Conservation (phyloP, 2,113 vertebrate genomes). For the Willisornis vidua region DNA sequence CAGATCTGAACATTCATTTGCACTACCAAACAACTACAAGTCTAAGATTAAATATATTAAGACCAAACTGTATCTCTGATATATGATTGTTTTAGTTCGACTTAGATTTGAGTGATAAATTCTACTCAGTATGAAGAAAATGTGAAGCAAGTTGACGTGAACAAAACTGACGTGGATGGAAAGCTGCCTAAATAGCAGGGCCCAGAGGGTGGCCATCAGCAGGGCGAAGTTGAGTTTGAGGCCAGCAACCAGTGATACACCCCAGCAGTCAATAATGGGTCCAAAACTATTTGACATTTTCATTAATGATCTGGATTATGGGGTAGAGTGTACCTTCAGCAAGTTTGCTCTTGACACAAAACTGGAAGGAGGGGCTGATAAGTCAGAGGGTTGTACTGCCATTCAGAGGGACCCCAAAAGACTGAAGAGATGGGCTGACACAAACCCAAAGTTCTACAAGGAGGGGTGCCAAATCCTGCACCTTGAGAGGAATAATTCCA, state of each 20-base stretch:
- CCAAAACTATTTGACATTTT: not conserved
- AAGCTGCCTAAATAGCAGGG: not conserved
- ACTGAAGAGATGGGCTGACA: not conserved
- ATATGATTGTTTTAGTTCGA: not conserved
- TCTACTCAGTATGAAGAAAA: not conserved
- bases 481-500: not conserved
- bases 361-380: not conserved
- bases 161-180: not conserved
- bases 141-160: not conserved
- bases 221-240: not conserved
- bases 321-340: not conserved
- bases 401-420: rapidly evolving
- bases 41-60: not conserved
- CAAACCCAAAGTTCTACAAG: not conserved
- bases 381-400: not conserved
- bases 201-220: not conserved
- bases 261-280: not conserved
- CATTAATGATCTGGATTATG: not conserved
- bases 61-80: not conserved
- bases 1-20: not conserved
- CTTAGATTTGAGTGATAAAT: not conserved
- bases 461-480: not conserved
- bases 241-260: not conserved
- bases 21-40: not conserved
- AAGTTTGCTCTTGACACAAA: not conserved